These are phyloP conservation scores for Falcunculus frontatus DNA, from an alignment of 2,113 vertebrate genomes.

Conservation along the genomic window DNA sequence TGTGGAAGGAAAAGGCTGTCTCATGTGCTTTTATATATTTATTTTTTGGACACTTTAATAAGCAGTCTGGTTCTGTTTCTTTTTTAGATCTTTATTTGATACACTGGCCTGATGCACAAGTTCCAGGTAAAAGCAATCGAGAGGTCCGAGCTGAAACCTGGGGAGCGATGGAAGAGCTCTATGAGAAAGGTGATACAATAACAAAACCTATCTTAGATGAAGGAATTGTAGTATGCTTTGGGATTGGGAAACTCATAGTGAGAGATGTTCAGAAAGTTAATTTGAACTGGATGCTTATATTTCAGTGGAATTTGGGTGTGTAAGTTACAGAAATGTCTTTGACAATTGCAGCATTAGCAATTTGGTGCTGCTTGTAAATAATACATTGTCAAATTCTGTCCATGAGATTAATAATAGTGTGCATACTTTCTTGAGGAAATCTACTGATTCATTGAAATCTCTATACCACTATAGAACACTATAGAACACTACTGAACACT, in stretches of 20 bases:
- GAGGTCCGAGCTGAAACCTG: constrained; percentile 77
- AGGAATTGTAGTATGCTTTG: neutral
- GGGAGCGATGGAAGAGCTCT: constrained; percentile 73
- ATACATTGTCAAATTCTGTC: neutral
- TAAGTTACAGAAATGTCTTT: neutral
- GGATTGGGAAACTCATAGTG: neutral
- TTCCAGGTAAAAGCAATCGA: constrained; percentile 54
- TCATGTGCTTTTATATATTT: neutral
- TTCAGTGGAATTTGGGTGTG: neutral
- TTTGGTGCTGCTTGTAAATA: neutral
- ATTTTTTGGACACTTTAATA: neutral
- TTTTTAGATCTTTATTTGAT: constrained; percentile 81
- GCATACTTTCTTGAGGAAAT: neutral
- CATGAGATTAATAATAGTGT: neutral
- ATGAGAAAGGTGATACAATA: constrained; percentile 59
- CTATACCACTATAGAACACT: neutral
- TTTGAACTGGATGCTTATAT: neutral
- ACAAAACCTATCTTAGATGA: neutral
- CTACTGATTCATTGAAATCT: neutral
- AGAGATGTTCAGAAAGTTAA: neutral
- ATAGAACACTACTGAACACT: neutral
- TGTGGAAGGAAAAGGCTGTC: neutral
- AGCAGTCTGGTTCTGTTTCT: constrained; percentile 11
- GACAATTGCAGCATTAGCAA: neutral
- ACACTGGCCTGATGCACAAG: constrained; percentile 71